Conservation (phyloP, 2,113 vertebrate genomes). For the Diphyllodes magnificus region DNA sequence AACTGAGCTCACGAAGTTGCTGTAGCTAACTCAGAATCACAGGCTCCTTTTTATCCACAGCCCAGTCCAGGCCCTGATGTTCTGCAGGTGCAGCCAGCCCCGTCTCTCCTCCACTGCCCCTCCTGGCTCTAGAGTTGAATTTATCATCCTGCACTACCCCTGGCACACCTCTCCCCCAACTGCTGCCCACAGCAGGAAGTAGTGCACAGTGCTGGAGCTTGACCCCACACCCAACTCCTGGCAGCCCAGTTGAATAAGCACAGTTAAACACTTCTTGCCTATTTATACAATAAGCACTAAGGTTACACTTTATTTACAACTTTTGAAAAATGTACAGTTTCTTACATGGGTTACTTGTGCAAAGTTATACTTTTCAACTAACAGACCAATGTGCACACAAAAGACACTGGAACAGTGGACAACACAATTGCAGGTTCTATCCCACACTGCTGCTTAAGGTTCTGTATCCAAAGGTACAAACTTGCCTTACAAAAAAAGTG, state of each 20-base stretch:
- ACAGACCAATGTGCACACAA: constrained; percentile 73
- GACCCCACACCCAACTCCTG: accelerated
- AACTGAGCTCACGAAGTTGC: accelerated
- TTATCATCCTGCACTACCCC: not conserved
- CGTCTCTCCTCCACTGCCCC: not conserved
- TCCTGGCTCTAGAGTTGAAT: not conserved
- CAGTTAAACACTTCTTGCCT: constrained; percentile 12
- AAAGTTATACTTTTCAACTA: constrained; percentile 79
- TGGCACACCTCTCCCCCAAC: accelerated
- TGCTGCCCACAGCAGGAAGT: accelerated
- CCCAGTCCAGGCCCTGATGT: accelerated
- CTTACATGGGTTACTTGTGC: constrained; percentile 98
- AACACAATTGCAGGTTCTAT: constrained; percentile 63
- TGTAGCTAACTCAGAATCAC: no score
- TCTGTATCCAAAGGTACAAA: constrained; percentile 66
- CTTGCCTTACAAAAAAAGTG: constrained; percentile 51
- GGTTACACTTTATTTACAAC: constrained; percentile 94
- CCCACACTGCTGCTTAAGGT: constrained; percentile 63
- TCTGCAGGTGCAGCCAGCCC: no score
- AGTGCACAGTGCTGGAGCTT: accelerated
- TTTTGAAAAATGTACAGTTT: constrained; percentile 96
- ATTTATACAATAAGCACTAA: constrained; percentile 74
- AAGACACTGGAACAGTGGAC: constrained; percentile 67
- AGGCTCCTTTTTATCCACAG: not conserved
- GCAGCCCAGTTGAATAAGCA: not conserved